phyloP scores from a whole-genome alignment of 1,140 invertebrate species.

The Choristoneura fumiferana region DNA sequence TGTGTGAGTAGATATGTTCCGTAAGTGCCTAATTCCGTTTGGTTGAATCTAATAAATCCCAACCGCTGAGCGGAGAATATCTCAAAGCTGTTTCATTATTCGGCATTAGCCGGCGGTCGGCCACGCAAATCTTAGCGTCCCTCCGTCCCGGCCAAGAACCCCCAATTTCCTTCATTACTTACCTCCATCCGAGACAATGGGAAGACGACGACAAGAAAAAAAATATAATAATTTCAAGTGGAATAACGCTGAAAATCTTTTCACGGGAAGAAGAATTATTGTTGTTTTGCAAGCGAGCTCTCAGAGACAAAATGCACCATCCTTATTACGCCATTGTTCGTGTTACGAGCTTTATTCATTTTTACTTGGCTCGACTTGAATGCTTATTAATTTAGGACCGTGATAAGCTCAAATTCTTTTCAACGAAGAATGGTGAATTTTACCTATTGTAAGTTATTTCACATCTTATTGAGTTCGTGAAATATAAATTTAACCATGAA shows the following conservation, averaged over 20 bases:
- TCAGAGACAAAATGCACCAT: constrained; percentile 75
- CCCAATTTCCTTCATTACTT: constrained; percentile 78
- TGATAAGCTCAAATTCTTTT: constrained; percentile 76
- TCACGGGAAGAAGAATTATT: constrained; percentile 76
- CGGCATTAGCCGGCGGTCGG: constrained; percentile 63
- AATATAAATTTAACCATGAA: constrained; percentile 20
- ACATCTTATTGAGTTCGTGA: constrained; percentile 55
- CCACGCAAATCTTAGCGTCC: constrained; percentile 71
- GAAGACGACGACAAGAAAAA: constrained; percentile 74
- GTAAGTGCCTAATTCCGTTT: constrained; percentile 55
- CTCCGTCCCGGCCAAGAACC: constrained; percentile 53
- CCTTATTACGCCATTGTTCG: constrained; percentile 75
- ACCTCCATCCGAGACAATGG: constrained; percentile 74
- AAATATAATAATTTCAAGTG: constrained; percentile 77
- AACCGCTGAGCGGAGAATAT: constrained; percentile 53
- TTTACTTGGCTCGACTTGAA: constrained; percentile 77
- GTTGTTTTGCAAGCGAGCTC: constrained; percentile 76
- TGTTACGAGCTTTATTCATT: constrained; percentile 76
- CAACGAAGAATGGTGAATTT: constrained; percentile 70
- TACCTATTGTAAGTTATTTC: constrained; percentile 71
- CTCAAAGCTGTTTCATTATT: constrained; percentile 73
- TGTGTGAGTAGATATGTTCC: constrained; percentile 23
- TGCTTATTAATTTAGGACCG: constrained; percentile 77
- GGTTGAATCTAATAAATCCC: constrained; percentile 67
- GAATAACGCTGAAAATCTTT: constrained; percentile 78